Percentiles rank a stretch among this genome's conserved stretches.
phyloP scores from a whole-genome alignment of 2,888 invertebrate species.

The Ennomos fuscantarius region DNA sequence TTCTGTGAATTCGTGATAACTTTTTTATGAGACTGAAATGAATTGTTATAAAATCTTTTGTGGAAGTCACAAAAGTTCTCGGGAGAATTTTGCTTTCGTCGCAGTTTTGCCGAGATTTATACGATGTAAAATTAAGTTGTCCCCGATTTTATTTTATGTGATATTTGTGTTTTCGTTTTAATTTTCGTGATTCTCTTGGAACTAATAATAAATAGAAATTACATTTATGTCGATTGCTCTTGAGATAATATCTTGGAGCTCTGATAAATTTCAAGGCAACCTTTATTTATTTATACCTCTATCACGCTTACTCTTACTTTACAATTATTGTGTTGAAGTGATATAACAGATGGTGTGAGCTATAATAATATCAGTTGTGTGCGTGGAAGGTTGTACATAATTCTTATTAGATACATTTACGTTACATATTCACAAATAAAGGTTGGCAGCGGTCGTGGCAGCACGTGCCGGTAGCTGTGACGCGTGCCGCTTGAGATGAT shows the following conservation, averaged over 20 bases:
- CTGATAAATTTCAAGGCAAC: not conserved
- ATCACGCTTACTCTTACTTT: conserved; percentile 36
- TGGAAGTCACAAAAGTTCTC: conserved; percentile 75
- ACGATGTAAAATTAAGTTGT: conserved; percentile 62
- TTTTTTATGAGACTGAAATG: conserved; percentile 81
- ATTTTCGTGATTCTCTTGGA: conserved; percentile 22
- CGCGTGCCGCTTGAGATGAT: conserved; percentile 58
- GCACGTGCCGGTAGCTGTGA: conserved; percentile 52
- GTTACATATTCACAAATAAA: conserved; percentile 55
- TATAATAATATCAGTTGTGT: conserved; percentile 51
- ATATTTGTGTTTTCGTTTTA: conserved; percentile 31
- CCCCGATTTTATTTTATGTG: conserved; percentile 40
- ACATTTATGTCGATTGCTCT: conserved; percentile 2
- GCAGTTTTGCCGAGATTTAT: conserved; percentile 68
- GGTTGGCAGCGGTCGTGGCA: conserved; percentile 47
- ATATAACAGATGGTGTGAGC: conserved; percentile 55
- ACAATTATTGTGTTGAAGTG: conserved; percentile 45
- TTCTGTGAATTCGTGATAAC: conserved; percentile 80
- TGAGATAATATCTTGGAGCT: not conserved
- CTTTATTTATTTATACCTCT: too few species aligned
- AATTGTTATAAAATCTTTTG: conserved; percentile 80
- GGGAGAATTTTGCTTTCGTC: conserved; percentile 71
- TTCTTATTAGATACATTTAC: conserved; percentile 43
- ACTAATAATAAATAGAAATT: conserved; percentile 19
- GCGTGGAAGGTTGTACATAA: conserved; percentile 44